Conservation (phyloP, 2,113 vertebrate genomes). For the Rattus norvegicus region DNA sequence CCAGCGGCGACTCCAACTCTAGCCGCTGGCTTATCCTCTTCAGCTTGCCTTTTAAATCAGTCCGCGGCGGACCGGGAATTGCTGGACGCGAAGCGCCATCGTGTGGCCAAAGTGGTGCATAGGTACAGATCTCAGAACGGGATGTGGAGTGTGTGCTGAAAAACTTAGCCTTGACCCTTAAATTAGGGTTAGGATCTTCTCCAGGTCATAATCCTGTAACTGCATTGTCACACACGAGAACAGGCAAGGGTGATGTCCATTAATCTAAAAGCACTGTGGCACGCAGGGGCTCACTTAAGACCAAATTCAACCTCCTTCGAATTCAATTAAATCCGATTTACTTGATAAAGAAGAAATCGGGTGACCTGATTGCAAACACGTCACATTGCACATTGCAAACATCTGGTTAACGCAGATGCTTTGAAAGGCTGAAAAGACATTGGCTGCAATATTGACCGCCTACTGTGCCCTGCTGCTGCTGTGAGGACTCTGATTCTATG, state of each 20-base stretch:
- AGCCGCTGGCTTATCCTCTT: neutral
- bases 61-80: constrained; percentile 62
- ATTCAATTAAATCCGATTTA: neutral
- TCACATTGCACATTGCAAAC: neutral
- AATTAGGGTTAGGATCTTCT: neutral
- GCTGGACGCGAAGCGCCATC: constrained; percentile 82
- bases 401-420: neutral
- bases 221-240: neutral
- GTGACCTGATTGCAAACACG: neutral
- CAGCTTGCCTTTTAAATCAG: neutral
- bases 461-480: fast-evolving
- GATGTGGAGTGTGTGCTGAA: neutral
- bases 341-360: neutral
- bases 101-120: constrained; percentile 75
- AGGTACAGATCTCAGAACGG: neutral
- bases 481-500: too few species aligned
- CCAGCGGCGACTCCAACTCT: neutral
- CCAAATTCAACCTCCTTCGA: neutral
- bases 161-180: neutral
- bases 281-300: neutral
- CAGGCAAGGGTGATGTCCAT: neutral
- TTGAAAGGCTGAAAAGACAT: neutral
- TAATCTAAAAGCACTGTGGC: too few species aligned
- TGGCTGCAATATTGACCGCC: neutral
- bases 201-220: neutral